Conservation (phyloP, 1,140 invertebrate genomes). For the Potamilus streckersoni region DNA sequence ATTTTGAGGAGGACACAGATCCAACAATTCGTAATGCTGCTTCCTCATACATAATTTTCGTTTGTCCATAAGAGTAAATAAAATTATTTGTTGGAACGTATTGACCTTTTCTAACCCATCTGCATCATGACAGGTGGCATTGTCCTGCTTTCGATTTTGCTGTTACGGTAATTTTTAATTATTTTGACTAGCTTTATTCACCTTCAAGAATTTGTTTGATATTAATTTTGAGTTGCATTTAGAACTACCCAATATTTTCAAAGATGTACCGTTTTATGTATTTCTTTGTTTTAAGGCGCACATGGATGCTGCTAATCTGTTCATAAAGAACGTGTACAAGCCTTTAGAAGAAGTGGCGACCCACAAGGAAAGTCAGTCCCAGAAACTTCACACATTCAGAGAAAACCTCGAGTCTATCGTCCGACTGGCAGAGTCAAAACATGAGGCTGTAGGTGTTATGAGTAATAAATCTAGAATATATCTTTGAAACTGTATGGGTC, state of each 20-base stretch:
- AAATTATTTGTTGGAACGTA: too few species aligned
- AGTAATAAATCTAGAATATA: slow-evolving; percentile 12
- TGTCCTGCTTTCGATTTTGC: too few species aligned
- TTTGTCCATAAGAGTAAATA: too few species aligned
- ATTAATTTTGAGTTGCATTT: not conserved
- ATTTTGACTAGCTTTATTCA: not conserved
- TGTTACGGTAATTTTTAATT: too few species aligned
- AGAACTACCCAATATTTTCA: not conserved
- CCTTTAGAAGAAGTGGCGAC: slow-evolving; percentile 84
- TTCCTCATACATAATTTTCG: too few species aligned
- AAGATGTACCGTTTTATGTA: too few species aligned
- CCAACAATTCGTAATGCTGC: too few species aligned
- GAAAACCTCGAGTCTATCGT: slow-evolving; percentile 92
- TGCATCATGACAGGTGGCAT: too few species aligned
- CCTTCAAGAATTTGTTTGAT: not conserved
- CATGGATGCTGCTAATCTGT: slow-evolving; percentile 85
- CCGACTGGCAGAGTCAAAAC: slow-evolving; percentile 85
- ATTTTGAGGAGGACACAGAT: too few species aligned
- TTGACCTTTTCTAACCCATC: too few species aligned
- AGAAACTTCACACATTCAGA: slow-evolving; percentile 90
- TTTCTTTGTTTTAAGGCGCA: slow-evolving; percentile 70
- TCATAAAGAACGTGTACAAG: slow-evolving; percentile 85
- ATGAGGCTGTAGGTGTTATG: not conserved
- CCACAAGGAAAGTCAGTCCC: slow-evolving; percentile 91
- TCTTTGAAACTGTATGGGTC: slow-evolving; percentile 4